Evolutionary conservation across 2,888 invertebrate species (phyloP), one percentile per base, ranked within the genome.

Genomic region (Pandemis corylana): DNA sequence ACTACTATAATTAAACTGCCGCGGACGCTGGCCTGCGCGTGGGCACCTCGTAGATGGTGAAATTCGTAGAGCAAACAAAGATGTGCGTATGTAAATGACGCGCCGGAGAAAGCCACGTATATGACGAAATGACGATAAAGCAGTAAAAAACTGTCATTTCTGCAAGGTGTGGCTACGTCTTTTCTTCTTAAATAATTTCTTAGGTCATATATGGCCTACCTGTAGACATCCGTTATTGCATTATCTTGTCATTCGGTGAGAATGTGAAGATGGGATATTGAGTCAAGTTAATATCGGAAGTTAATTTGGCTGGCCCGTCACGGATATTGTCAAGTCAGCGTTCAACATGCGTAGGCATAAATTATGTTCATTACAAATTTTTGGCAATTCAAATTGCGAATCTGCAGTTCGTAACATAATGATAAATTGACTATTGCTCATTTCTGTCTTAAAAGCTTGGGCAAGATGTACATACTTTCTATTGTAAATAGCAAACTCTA

Each of bases 41-140:
- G 77, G 78, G 79, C 74, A 76, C 77, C 72, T 73, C 77, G 77
- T 77, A 79, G 80, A 81, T 81, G 84, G 92, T 86, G 93, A 94
- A 93, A 94, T 91, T 91, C 85, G 82, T 85, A 87, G 83, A 88
- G 83, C 85, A 93, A 93, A 94, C 92, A 92, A 85, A 90, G 87
- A 88, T 85, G 84, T 87, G 88, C 87, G 88, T 88, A 84, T 92
- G 90, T 87, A 91, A 92, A 92, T 89, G 88, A 89, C 85, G 84
- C 81, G 82, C 77, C 78, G 84, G 92, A 90, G 94, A 94, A 94
- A 94, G 94, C 88, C 82, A 81, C 78, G 78, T 78, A 84, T 81
- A 85, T 90, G 89, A 89, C 87, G 90, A 89, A 90, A 93, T 88
- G 82, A 78, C 86, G 82, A 82, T 87, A 88, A 89, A 88, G 83